Percentiles rank a stretch among this genome's conserved stretches.
Conservation (phyloP, 2,888 invertebrate genomes). For the Agonopterix arenella region DNA sequence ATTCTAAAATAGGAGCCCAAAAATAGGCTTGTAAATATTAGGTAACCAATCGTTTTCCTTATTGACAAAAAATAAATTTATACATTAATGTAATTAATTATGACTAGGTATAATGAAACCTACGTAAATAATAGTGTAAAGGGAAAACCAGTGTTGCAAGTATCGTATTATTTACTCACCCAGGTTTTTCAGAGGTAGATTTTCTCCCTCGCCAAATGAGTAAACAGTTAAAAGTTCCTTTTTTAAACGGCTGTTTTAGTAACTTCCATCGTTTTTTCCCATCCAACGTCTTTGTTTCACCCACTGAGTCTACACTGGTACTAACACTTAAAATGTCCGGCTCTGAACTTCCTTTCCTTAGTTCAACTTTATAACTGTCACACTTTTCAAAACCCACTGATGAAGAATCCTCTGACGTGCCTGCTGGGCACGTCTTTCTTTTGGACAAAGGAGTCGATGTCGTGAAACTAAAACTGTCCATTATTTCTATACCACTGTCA, state of each 20-base stretch:
- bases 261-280: conserved; percentile 57
- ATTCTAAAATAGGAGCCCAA: too few relatives aligned
- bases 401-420: conserved; percentile 36
- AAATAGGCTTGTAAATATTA: too few relatives aligned
- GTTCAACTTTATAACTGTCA: conserved; percentile 36
- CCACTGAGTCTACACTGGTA: conserved; percentile 33
- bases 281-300: conserved; percentile 44
- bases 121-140: neutral
- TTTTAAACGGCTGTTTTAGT: conserved; percentile 54
- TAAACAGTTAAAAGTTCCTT: conserved; percentile 62
- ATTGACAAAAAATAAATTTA: too few relatives aligned
- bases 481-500: conserved; percentile 52
- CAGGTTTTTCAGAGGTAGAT: conserved; percentile 34
- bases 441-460: conserved; percentile 62
- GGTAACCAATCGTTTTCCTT: too few relatives aligned
- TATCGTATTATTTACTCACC: conserved; percentile 30
- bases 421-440: conserved; percentile 49
- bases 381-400: conserved; percentile 59
- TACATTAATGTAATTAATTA: too few relatives aligned
- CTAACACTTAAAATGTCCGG: conserved; percentile 53
- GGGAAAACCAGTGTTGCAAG: neutral
- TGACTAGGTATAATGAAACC: too few relatives aligned
- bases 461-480: conserved; percentile 38
- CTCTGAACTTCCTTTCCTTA: conserved; percentile 58
- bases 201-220: conserved; percentile 64